phyloP scores from a whole-genome alignment of 2,113 vertebrate species.

The Fukomys damarensis region DNA sequence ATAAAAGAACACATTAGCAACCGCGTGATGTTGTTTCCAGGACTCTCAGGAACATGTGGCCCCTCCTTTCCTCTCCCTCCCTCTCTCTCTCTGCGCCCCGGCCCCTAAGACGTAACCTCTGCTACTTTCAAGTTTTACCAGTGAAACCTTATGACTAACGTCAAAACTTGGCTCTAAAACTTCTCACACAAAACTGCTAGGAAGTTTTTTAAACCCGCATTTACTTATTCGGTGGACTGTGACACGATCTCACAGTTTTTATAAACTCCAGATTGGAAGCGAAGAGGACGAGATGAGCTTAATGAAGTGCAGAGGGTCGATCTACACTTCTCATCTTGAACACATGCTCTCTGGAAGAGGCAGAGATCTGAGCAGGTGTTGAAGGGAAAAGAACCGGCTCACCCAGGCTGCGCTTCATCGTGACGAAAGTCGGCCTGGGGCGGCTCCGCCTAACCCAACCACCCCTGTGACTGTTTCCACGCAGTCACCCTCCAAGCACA shows the following conservation, averaged over 20 bases:
- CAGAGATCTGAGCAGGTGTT: not conserved
- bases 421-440: not conserved
- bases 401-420: not conserved
- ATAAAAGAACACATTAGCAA: not conserved
- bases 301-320: not conserved
- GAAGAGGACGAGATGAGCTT: not conserved
- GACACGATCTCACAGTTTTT: conserved; percentile 35
- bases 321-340: conserved; percentile 2
- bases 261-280: conserved; percentile 45
- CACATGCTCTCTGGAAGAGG: not conserved
- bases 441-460: not conserved
- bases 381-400: not conserved
- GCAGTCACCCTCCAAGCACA: not conserved
- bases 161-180: conserved; percentile 33
- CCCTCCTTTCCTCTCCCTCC: not conserved
- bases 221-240: conserved; percentile 36
- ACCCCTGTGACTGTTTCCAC: not conserved
- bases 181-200: not conserved
- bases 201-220: not conserved
- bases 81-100: not conserved
- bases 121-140: not conserved
- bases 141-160: not conserved
- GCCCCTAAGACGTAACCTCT: not conserved
- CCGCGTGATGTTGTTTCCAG: not conserved
- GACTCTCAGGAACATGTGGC: not conserved